Percentiles rank a stretch among this genome's conserved stretches.
These are phyloP conservation scores for Diadema setosum DNA, from an alignment of 35 echinoderm and acorn worm species.

Conservation along the genomic window DNA sequence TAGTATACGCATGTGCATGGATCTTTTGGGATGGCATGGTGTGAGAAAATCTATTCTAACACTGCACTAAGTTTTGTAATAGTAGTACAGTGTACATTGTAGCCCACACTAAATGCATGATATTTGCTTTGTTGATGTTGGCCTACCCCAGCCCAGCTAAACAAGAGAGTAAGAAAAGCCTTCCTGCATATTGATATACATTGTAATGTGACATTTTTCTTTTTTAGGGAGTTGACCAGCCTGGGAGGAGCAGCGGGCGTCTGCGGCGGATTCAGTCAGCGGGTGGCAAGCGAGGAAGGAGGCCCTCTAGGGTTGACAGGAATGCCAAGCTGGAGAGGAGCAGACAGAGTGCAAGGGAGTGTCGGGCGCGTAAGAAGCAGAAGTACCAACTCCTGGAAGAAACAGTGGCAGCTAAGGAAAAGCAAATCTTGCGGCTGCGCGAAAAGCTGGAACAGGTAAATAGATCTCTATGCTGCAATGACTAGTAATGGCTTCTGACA, in stretches of 20 bases:
- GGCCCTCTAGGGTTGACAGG: conserved; percentile 78
- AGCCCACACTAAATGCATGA: no score
- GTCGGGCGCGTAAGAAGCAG: conserved; percentile 86
- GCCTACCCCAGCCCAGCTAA: no score
- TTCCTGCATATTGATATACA: no score
- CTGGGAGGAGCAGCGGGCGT: background rate
- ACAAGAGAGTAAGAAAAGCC: no score
- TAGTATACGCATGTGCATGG: no score
- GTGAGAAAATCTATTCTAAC: no score
- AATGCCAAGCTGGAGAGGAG: conserved; percentile 89
- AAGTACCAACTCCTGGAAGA: conserved; percentile 83
- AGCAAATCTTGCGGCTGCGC: conserved; percentile 32
- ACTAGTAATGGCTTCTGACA: background rate
- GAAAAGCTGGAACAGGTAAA: conserved; percentile 62
- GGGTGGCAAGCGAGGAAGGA: conserved; percentile 65
- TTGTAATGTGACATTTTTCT: no score
- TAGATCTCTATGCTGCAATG: background rate
- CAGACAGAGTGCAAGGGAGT: conserved; percentile 91
- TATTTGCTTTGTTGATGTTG: no score
- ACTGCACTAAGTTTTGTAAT: no score
- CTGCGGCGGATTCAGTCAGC: background rate
- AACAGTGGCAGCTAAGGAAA: conserved; percentile 74
- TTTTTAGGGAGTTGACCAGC: no score
- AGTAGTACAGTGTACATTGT: no score
- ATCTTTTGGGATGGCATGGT: no score